phyloP scores from a whole-genome alignment of 1,140 invertebrate species.

The Diorhabda carinulata region DNA sequence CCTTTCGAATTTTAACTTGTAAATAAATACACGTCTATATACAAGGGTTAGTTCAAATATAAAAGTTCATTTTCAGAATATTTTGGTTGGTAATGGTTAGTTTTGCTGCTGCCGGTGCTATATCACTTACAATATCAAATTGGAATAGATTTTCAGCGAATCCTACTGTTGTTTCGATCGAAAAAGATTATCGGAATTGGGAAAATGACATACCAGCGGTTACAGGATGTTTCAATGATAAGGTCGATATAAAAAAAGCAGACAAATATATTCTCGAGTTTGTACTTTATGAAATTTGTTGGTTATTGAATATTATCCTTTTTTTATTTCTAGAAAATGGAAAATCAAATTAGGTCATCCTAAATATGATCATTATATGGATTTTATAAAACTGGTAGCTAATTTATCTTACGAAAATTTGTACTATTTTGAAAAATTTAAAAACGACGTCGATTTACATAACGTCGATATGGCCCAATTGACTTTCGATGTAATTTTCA shows the following conservation, averaged over 20 bases:
- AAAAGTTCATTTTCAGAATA: constrained; percentile 44
- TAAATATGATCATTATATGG: constrained; percentile 50
- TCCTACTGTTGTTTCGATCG: constrained; percentile 58
- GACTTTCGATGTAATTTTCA: constrained; percentile 44
- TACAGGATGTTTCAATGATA: constrained; percentile 51
- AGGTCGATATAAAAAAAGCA: constrained; percentile 42
- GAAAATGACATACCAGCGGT: constrained; percentile 53
- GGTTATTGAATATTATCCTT: background rate
- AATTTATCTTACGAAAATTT: constrained; percentile 52
- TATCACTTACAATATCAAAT: constrained; percentile 48
- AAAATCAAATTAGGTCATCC: constrained; percentile 26
- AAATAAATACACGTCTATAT: too few relatives aligned
- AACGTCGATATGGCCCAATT: constrained; percentile 51
- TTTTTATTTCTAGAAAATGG: constrained; percentile 39
- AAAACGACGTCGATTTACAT: constrained; percentile 46
- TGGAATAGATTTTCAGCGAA: constrained; percentile 54
- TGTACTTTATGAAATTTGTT: background rate
- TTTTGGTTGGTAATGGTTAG: constrained; percentile 50
- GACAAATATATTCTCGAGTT: constrained; percentile 32
- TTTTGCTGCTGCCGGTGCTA: constrained; percentile 45
- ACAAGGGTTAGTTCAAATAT: background rate
- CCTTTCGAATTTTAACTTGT: too few relatives aligned
- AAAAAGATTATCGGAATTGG: constrained; percentile 60
- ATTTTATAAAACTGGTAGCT: constrained; percentile 50
- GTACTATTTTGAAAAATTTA: constrained; percentile 47